Base-by-base conservation (phyloP, 1,140 invertebrate genomes). In the Euura lappo region DNA sequence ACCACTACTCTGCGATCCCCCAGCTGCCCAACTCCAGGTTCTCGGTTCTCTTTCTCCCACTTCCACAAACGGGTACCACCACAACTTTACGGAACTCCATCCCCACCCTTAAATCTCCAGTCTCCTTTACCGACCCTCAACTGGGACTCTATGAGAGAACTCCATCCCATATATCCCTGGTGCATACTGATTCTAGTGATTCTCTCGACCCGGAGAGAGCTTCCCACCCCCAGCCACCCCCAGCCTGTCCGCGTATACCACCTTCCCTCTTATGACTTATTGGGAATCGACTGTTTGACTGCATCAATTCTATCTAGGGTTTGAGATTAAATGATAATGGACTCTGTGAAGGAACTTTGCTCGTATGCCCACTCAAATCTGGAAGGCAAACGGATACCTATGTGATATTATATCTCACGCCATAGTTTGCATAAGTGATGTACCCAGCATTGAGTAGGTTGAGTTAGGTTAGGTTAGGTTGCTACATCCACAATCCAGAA, bases 281-380 rank as follows among this genome's bases (percentile, higher is more conserved):
- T 60, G 51, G 51, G 51, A 60, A 60, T 60, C 51, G 51, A n/a
- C 51, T 60, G 51, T 60, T 60, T 60, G 51, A 6, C 51, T 60
- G 51, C 51, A 60, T 60, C 51, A 60, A 60, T 60, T 60, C 51
- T 4, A n/a, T n/a, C 51, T n/a, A 60, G 51, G 51, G 51, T 60
- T 60, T 60, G 8, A 60, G 51, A 60, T 60, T 60, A 60, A 60
- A 60, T 6, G 51, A 60, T 60, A 60, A 60, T 6, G 3, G 51
- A 60, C 8, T 4, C 6, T 60, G 51, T n/a, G 51, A n/a, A 8
- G 3, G 51, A 4, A 5, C 8, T 11, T 11, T 0, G 8, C 13
- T n/a, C 8, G 51, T n/a, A 6, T n/a, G 51, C 13, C 8, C 51
- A 60, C 51, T 60, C 13, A 60, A 60, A 60, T 60, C 51, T 60